Evolutionary conservation across 2,113 vertebrate species (phyloP).

Genomic region (Lamprotornis superbus): DNA sequence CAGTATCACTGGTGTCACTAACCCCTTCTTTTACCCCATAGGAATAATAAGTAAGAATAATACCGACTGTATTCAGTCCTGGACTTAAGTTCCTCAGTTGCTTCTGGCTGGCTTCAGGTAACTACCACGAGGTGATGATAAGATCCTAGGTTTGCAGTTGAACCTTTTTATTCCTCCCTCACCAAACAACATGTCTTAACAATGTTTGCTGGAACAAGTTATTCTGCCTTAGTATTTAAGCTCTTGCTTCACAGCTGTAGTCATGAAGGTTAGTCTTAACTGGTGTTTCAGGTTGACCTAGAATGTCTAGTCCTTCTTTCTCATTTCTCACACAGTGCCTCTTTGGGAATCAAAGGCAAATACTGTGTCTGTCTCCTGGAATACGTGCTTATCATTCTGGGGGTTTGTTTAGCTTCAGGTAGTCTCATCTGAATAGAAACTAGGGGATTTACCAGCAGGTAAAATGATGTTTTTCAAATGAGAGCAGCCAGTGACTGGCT

Average conservation of each 20-base stretch:
- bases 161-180: background rate
- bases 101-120: background rate
- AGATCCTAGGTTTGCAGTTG: background rate
- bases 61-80: background rate
- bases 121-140: background rate
- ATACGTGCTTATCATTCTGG: background rate
- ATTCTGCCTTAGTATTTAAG: background rate
- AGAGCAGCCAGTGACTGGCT: background rate
- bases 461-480: background rate
- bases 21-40: background rate
- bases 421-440: background rate
- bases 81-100: background rate
- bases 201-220: conserved; percentile 9
- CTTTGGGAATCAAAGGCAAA: background rate
- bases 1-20: background rate
- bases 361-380: background rate
- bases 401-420: background rate
- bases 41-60: background rate
- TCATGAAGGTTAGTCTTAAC: background rate
- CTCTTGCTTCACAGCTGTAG: conserved; percentile 33
- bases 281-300: conserved; percentile 31
- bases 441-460: background rate
- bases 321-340: background rate
- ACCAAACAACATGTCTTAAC: background rate
- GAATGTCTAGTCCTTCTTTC: background rate